Base-by-base conservation (phyloP, 2,888 invertebrate species). In the Athrips mouffetella region DNA sequence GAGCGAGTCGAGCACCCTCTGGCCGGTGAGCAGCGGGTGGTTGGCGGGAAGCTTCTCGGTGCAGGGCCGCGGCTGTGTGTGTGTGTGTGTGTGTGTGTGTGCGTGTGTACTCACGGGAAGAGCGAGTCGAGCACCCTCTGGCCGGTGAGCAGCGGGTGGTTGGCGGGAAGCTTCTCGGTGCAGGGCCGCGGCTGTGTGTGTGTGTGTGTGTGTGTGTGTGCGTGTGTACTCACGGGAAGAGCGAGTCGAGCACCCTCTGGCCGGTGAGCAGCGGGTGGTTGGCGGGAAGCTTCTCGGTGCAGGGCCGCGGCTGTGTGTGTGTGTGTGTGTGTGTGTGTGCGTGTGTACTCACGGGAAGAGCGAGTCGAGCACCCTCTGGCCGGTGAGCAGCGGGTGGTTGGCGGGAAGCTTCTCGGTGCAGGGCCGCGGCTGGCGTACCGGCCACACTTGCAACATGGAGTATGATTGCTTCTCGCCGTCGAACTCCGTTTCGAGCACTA, bases 401-500 rank as follows among this genome's bases (percentile, higher is more conserved):
- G 99, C 98, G 50, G 98, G 98, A 63, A 99, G 90, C 90, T 99
- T 99, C 89, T 99, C 99, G 13, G 98, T 96, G 52, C 94, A 94
- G 30, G 99, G 99, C 59, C 99, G 91, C 52, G 98, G 97, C 83
- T 98, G 97, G 78, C 99, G 94, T 64, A 99, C 99, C 5, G 99
- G 99, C 99, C 99, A 99, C 57, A 99, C 96, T 90, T 99, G 99
- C 88, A 99, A 90, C 99, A 99, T 99, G 54, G 92, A 94, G 89
- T 93, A 98, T 78, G 96, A 93, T 52, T 94, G 92, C 73, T 92
- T 93, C 80, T 98, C 96, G 13, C 98, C 98, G 83, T 99, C 98
- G 89, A 99, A 99, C 86, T 99, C 99, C 0, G 98, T 97, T 90
- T 99, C 99, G 72, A 99, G 89, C 48, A 99, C 94, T n/a, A 96